phyloP scores from a whole-genome alignment of 2,113 vertebrate genomes.

The Neopipo cinnamomea region DNA sequence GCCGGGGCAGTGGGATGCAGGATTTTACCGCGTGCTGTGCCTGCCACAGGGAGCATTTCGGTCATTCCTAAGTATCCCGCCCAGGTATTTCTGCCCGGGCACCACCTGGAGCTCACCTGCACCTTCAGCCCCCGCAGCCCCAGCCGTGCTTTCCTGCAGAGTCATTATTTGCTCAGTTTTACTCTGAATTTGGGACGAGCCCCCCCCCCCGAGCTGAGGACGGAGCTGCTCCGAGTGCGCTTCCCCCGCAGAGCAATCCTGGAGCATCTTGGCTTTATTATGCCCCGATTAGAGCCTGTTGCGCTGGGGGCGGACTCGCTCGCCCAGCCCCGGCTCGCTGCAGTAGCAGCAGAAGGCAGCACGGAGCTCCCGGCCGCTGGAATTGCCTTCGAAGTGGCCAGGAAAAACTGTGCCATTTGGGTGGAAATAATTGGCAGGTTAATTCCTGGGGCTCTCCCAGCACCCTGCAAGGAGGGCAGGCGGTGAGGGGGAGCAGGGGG shows the following conservation, averaged over 20 bases:
- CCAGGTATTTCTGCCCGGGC: background rate
- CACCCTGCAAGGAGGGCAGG: background rate
- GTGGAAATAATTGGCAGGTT: background rate
- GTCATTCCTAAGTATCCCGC: background rate
- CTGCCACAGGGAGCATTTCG: background rate
- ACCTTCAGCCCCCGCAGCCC: background rate
- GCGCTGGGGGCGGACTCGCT: background rate
- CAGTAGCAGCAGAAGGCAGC: background rate
- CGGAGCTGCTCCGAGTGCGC: background rate
- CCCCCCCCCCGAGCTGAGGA: background rate
- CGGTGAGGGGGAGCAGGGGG: background rate
- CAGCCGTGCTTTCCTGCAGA: background rate
- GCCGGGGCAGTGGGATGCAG: background rate
- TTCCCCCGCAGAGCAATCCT: background rate
- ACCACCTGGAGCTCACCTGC: background rate
- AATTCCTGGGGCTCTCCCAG: background rate
- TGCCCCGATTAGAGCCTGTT: background rate
- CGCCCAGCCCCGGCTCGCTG: background rate
- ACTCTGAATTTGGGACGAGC: background rate
- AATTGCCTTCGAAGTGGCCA: background rate
- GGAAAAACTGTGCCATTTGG: background rate
- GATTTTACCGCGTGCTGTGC: background rate
- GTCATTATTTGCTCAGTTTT: background rate
- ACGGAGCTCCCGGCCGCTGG: background rate
- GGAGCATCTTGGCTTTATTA: background rate